Conservation (phyloP, 2,797 vertebrate genomes). For the Gymnothorax reevesii region DNA sequence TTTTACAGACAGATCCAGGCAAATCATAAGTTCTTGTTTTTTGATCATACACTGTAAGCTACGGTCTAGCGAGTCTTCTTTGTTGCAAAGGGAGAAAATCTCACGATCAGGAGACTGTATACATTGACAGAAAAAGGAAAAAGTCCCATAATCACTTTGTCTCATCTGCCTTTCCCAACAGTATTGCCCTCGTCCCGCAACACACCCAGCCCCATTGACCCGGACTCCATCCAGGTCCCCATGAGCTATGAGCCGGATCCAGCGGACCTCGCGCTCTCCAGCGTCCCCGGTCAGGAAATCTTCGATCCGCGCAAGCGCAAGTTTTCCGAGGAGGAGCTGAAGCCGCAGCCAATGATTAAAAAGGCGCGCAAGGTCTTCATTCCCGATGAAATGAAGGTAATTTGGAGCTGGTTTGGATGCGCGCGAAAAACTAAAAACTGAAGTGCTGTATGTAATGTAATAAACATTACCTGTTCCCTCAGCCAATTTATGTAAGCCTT, state of each 20-base stretch:
- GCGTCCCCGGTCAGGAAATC: slow-evolving; percentile 86
- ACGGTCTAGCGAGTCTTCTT: neutral
- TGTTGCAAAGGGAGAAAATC: neutral
- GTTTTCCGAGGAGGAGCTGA: slow-evolving; percentile 87
- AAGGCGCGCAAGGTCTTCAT: slow-evolving; percentile 89
- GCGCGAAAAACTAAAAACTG: neutral
- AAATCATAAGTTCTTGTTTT: slow-evolving; percentile 1
- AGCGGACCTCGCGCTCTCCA: slow-evolving; percentile 85
- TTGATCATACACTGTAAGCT: neutral
- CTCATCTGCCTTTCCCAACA: slow-evolving; percentile 50
- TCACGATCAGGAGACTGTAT: neutral
- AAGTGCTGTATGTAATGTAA: neutral
- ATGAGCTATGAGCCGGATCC: slow-evolving; percentile 85
- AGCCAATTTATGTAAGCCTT: neutral
- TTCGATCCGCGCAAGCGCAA: slow-evolving; percentile 87
- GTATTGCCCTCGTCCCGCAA: slow-evolving; percentile 81
- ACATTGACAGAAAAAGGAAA: neutral
- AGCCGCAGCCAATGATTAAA: slow-evolving; percentile 90
- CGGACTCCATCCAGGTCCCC: slow-evolving; percentile 83
- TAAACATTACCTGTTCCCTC: neutral
- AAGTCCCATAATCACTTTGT: neutral
- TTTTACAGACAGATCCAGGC: neutral
- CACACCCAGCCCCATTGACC: slow-evolving; percentile 85
- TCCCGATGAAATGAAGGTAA: slow-evolving; percentile 88
- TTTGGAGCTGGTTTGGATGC: slow-evolving; percentile 70